Evolutionary conservation across 2,113 vertebrate genomes (phyloP), one percentile per base, ranked within the genome.

Genomic region (Pangasianodon hypophthalmus): DNA sequence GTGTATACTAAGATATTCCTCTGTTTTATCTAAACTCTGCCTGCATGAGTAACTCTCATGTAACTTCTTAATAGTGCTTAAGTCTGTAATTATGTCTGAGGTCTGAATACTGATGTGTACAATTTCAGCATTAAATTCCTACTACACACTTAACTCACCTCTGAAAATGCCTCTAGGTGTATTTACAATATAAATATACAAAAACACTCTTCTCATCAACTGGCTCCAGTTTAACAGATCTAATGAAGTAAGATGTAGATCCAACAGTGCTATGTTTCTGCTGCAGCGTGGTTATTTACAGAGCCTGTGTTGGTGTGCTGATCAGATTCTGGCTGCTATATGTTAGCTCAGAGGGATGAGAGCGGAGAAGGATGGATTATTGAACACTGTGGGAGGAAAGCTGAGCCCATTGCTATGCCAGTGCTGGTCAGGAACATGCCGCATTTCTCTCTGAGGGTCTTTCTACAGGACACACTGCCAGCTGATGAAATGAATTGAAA

Each of bases 351-450:
- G 29, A 82, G 26, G n/a, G 80, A 82, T 82, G 52, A 82, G 80
- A 37, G 29, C 4, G 14, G n/a, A 32, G 80, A 56, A 56, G n/a
- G 80, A 56, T 82, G 50, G 50, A 82, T 82, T 82, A 82, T 56
- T 56, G 80, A 56, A 56, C 29, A 82, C 50, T 8, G 80, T 82
- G 80, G 29, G 50, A 56, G 80, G 80, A 82, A 82, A 82, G 14
- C 50, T 52, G 16, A 52, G 48, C 46, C 48, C 48, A 52, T 81
- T 52, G 48, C 46, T 81, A 52, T 81, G 13, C 48, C 48, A 52
- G 46, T n/a, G 48, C 4, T 82, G 50, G 29, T 56, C 50, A 37
- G 29, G n/a, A 19, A 56, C 79, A 37, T 29, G 32, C 32, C 6
- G n/a, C 44, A 50, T 6, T 29, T 32, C 50, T 81, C 24, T 37